These are phyloP conservation scores for Cynopterus brachyotis DNA, from an alignment of 2,113 vertebrate species.

Conservation along the genomic window DNA sequence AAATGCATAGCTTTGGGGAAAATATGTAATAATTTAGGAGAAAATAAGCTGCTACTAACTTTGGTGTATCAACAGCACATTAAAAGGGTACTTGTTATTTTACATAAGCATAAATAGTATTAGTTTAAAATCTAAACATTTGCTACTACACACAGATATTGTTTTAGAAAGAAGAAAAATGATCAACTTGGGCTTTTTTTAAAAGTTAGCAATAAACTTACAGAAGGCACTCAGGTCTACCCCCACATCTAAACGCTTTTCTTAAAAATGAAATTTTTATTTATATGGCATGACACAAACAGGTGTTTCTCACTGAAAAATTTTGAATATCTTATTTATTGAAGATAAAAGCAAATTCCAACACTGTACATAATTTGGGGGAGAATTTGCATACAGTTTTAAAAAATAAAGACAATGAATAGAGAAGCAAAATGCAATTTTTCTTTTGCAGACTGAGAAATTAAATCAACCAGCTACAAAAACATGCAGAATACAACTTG, in stretches of 20 bases:
- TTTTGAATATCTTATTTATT: neutral
- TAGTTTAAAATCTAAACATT: slow-evolving; percentile 18
- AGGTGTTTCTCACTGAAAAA: neutral
- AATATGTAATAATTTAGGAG: neutral
- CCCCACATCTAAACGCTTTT: neutral
- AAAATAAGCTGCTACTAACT: neutral
- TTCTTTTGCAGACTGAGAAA: neutral
- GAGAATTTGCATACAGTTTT: neutral
- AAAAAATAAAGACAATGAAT: neutral
- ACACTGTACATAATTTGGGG: neutral
- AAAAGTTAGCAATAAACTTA: neutral
- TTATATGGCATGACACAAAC: slow-evolving; percentile 1
- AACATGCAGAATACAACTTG: neutral
- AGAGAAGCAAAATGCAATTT: neutral
- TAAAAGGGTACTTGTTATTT: neutral
- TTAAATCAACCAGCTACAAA: neutral
- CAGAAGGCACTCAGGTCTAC: neutral
- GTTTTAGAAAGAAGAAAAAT: neutral
- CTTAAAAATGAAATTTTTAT: slow-evolving; percentile 34
- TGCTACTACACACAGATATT: neutral
- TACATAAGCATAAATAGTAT: neutral
- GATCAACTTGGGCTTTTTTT: neutral
- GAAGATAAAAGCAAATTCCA: slow-evolving; percentile 11
- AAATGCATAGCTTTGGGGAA: neutral
- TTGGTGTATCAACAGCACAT: neutral